Evolutionary conservation across 2,888 invertebrate species (phyloP), one percentile per base, ranked within the genome.

Genomic region (Drosophila yooni): DNA sequence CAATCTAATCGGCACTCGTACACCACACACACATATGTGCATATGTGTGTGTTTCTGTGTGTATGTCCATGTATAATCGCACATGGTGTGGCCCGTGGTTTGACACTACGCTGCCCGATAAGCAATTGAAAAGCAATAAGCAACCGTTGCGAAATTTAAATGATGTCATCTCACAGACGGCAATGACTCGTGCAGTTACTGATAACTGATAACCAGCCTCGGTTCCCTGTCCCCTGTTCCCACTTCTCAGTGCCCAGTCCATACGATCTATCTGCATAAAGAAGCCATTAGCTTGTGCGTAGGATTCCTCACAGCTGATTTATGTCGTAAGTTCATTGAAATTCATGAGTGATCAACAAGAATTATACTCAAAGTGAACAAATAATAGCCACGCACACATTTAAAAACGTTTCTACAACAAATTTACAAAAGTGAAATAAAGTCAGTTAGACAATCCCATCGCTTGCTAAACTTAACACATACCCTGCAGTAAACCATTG

Each of bases 251-350:
- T 15, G 8, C 29, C 8, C n/a, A 40, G 0, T 18, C 31, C 50
- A 40, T 11, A 25, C 8, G 38, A 48, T 15, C 56, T 70, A 79
- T 74, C 59, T 79, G 61, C 76, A 69, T 57, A 58, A 5, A 62
- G 53, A 76, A 76, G 71, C 64, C 81, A 80, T 80, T 71, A 71
- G 81, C 40, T 51, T 34, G 56, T 73, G 79, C 73, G 81, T 79
- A 79, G 79, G 81, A 77, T 73, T 67, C 61, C 18, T 58, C 60
- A 53, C 78, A 75, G 58, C 83, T 89, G 89, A 84, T 84, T 84
- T 89, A 84, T 89, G 79, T 89, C 76, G 87, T 68, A 81, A 76
- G 87, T 87, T 83, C 88, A 87, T 87, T 89, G 72, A 89, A 84
- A 87, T 81, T 87, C 88, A 89, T 74, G 75, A 76, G 74, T 79